Evolutionary conservation across 1,140 invertebrate species (phyloP).

Genomic region (Drosophila ohnishii): DNA sequence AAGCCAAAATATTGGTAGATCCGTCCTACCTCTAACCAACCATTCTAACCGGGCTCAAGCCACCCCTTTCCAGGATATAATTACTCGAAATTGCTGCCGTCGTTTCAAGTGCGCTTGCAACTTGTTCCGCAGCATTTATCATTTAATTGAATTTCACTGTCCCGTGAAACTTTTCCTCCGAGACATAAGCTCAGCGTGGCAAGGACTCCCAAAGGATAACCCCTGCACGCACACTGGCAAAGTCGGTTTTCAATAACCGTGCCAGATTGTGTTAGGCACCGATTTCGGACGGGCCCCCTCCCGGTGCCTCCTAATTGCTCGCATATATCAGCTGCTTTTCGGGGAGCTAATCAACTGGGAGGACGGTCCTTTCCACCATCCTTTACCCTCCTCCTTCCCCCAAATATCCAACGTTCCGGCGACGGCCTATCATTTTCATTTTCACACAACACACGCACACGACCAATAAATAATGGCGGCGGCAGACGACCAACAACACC

Average conservation of each 20-base stretch:
- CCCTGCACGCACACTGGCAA: conserved; percentile 17
- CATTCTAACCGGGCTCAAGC: not conserved
- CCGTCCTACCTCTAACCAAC: not conserved
- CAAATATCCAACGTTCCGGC: not conserved
- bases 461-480: conserved; percentile 66
- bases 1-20: not conserved
- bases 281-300: conserved; percentile 15
- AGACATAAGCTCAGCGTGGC: conserved; percentile 9
- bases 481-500: conserved; percentile 32
- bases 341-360: conserved; percentile 56
- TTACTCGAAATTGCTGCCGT: conserved; percentile 2
- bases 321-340: conserved; percentile 70
- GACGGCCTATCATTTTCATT: conserved; percentile 64
- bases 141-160: conserved; percentile 36
- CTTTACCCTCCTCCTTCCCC: not conserved
- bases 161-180: conserved; percentile 8
- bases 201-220: conserved; percentile 8
- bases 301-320: conserved; percentile 53
- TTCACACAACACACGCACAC: conserved; percentile 72
- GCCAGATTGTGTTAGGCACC: conserved; percentile 73
- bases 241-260: conserved; percentile 71
- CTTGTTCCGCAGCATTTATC: conserved; percentile 5
- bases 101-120: conserved; percentile 2
- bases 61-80: not conserved
- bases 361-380: not conserved